These are phyloP conservation scores for Pocillopora damicornis DNA, from an alignment of 64 coral and sea anemone species.

Conservation along the genomic window DNA sequence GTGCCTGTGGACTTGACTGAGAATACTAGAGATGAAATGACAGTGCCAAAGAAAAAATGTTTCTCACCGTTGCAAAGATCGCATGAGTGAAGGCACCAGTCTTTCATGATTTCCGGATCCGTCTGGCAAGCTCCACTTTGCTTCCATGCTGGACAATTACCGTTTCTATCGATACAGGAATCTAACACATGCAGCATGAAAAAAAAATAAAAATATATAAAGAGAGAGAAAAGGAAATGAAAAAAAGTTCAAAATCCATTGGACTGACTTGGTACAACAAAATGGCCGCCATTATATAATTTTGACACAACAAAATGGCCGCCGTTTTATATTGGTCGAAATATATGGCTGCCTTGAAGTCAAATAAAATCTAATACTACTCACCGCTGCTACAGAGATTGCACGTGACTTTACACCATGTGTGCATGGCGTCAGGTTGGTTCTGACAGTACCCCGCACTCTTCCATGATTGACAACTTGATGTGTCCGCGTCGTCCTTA, in stretches of 20 bases:
- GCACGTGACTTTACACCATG: conserved; percentile 6
- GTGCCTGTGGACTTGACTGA: too few species aligned
- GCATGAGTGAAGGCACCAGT: background rate
- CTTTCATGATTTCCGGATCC: background rate
- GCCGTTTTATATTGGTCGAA: too few species aligned
- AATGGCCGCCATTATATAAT: too few species aligned
- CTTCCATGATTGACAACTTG: background rate
- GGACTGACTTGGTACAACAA: background rate
- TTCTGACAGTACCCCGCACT: background rate
- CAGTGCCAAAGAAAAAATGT: too few species aligned
- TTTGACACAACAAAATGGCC: too few species aligned
- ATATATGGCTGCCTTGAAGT: too few species aligned
- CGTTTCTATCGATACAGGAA: background rate
- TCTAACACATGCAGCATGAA: background rate
- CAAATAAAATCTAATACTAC: background rate
- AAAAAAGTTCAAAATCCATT: background rate
- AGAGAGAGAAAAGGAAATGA: background rate
- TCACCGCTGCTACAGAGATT: conserved; percentile 9
- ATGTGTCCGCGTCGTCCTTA: background rate
- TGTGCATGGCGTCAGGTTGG: background rate
- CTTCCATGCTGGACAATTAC: conserved; percentile 8
- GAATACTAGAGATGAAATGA: too few species aligned
- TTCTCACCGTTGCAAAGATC: background rate
- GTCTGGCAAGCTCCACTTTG: background rate
- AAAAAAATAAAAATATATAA: too few species aligned